phyloP scores from a whole-genome alignment of 2,888 invertebrate genomes.

The Heteropelma amictum region DNA sequence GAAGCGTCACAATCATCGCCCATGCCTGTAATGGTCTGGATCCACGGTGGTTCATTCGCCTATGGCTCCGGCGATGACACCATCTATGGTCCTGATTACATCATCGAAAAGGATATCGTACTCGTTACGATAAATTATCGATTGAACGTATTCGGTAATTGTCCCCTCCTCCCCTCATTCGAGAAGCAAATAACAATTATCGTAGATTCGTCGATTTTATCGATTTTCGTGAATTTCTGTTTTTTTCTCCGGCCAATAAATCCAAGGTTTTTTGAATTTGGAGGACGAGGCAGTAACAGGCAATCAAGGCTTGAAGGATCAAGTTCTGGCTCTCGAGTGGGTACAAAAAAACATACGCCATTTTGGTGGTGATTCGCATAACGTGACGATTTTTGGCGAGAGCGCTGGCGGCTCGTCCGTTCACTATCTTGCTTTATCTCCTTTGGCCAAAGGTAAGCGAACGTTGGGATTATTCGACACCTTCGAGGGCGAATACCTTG shows the following conservation, averaged over 20 bases:
- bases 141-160: conserved; percentile 66
- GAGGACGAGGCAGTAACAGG: conserved; percentile 60
- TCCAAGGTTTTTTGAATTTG: conserved; percentile 53
- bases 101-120: conserved; percentile 67
- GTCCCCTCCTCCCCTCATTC: neutral
- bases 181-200: no score
- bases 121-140: conserved; percentile 73
- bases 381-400: conserved; percentile 65
- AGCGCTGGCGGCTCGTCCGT: conserved; percentile 64
- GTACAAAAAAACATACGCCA: conserved; percentile 60
- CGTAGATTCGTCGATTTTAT: no score
- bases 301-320: conserved; percentile 67
- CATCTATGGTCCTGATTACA: conserved; percentile 68
- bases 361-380: conserved; percentile 65
- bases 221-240: neutral
- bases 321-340: conserved; percentile 64
- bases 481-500: no score
- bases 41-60: conserved; percentile 69
- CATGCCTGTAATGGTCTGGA: conserved; percentile 69
- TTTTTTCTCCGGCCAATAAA: neutral
- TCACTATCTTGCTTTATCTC: conserved; percentile 59
- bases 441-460: conserved; percentile 58
- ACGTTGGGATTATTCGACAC: no score
- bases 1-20: neutral
- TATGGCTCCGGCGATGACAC: conserved; percentile 62